Percentiles rank a stretch among this genome's conserved stretches.
phyloP scores from a whole-genome alignment of 2,113 vertebrate species.

The Limnothrissa miodon region DNA sequence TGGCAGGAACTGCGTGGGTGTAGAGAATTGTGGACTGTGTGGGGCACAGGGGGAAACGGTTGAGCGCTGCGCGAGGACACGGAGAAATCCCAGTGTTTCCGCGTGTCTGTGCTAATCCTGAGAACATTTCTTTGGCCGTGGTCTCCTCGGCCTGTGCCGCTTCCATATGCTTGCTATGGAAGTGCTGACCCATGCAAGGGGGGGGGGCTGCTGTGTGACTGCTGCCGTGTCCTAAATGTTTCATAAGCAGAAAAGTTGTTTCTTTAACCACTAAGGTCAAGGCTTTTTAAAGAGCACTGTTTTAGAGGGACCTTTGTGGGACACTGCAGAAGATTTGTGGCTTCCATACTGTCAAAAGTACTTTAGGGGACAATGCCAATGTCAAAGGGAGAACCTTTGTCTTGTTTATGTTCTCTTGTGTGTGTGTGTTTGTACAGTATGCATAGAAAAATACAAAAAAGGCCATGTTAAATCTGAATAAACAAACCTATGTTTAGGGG shows the following conservation, averaged over 20 bases:
- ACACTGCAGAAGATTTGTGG: background rate
- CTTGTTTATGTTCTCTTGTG: background rate
- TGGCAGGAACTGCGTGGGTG: conserved; percentile 12
- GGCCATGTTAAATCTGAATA: background rate
- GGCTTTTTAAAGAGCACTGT: background rate
- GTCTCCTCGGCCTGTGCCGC: background rate
- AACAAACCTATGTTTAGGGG: background rate
- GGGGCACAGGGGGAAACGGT: background rate
- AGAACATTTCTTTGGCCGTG: background rate
- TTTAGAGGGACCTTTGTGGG: background rate
- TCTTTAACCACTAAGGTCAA: conserved; percentile 10
- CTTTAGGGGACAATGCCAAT: background rate
- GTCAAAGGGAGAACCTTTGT: background rate
- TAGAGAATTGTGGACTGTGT: conserved; percentile 6
- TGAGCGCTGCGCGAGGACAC: background rate
- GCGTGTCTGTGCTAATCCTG: background rate
- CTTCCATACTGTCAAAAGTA: background rate
- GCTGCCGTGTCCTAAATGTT: background rate
- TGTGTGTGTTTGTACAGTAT: background rate
- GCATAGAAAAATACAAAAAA: background rate
- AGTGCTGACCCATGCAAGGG: background rate
- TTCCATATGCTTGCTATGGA: background rate
- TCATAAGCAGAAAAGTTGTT: background rate
- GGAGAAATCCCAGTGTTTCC: background rate
- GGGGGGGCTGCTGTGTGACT: background rate